phyloP scores from a whole-genome alignment of 2,888 invertebrate species.

The Salticus scenicus region DNA sequence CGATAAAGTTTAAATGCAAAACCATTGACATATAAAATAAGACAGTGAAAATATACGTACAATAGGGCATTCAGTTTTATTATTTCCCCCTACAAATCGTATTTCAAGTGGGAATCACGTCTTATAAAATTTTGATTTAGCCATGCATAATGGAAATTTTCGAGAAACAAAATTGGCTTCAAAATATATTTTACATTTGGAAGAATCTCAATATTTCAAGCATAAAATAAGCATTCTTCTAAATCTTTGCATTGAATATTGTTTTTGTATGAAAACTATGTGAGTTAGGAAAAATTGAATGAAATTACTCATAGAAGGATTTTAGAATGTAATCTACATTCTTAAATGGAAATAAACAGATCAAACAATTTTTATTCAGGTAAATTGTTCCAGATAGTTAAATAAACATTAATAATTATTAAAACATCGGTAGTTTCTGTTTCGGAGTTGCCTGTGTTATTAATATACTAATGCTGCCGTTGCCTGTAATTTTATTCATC shows the following conservation, averaged over 20 bases:
- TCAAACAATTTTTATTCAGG: too few species aligned
- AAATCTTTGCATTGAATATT: background rate
- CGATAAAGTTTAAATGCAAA: slow-evolving; percentile 37
- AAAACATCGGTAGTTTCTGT: too few species aligned
- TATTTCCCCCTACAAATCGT: slow-evolving; percentile 19
- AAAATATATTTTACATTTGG: slow-evolving; percentile 12
- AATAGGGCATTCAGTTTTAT: slow-evolving; percentile 2
- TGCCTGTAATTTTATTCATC: too few species aligned
- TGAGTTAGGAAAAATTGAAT: background rate
- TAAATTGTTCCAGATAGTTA: too few species aligned
- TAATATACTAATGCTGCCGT: too few species aligned
- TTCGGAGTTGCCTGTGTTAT: too few species aligned
- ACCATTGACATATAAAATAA: slow-evolving; percentile 20
- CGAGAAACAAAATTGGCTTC: slow-evolving; percentile 32
- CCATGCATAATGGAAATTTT: slow-evolving; percentile 16
- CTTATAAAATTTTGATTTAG: slow-evolving; percentile 28
- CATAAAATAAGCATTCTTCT: background rate
- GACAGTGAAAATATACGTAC: background rate
- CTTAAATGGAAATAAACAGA: too few species aligned
- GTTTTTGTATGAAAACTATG: background rate
- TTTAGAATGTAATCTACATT: too few species aligned
- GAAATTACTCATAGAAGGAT: too few species aligned
- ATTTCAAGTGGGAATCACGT: slow-evolving; percentile 12
- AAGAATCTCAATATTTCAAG: background rate
- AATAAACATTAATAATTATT: too few species aligned